Conservation (phyloP, 2,113 vertebrate genomes). For the Nothoprocta perdicaria region DNA sequence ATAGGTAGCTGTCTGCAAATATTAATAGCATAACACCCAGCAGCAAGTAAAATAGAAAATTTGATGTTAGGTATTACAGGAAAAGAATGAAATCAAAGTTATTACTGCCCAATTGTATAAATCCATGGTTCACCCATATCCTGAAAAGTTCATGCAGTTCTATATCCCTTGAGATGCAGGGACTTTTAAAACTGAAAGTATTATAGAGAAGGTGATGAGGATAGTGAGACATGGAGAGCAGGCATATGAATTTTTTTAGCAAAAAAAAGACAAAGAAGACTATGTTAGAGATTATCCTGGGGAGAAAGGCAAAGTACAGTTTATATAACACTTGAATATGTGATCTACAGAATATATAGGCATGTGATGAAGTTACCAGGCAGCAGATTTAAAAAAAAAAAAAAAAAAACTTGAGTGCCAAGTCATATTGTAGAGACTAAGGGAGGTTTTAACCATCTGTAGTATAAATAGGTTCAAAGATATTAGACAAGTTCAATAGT, state of each 20-base stretch:
- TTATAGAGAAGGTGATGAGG: neutral
- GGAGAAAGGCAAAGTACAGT: neutral
- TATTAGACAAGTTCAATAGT: neutral
- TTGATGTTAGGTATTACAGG: neutral
- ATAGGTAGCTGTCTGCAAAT: neutral
- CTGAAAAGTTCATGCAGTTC: neutral
- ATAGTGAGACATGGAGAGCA: neutral
- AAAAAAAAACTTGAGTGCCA: neutral
- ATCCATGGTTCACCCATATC: neutral
- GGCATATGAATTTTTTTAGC: neutral
- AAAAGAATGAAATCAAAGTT: neutral
- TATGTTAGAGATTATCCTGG: neutral
- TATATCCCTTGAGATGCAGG: neutral
- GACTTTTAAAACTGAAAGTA: neutral
- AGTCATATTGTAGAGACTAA: neutral
- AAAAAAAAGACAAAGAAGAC: accelerated
- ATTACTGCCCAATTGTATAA: neutral
- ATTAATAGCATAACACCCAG: neutral
- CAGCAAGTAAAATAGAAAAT: neutral
- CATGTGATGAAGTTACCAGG: neutral
- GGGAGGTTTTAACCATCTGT: neutral
- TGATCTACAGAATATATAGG: neutral
- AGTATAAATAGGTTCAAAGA: neutral
- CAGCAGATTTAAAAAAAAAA: neutral
- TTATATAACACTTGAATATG: neutral